Evolutionary conservation across 2,113 vertebrate genomes (phyloP).

Genomic region (Chauna torquata): DNA sequence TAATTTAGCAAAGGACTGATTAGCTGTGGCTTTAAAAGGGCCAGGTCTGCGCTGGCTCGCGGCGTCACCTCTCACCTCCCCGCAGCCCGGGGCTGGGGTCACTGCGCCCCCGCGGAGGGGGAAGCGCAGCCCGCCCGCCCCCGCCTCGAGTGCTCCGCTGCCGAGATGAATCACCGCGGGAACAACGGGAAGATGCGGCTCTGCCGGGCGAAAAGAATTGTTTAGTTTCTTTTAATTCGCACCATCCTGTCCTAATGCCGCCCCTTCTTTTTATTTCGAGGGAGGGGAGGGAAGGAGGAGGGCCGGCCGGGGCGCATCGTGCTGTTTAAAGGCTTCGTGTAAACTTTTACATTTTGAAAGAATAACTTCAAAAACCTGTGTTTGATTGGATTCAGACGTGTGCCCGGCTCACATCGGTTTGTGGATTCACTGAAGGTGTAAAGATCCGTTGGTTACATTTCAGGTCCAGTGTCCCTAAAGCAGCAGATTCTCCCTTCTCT

Average conservation of each 20-base stretch:
- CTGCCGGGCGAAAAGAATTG: not conserved
- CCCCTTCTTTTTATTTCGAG: not conserved
- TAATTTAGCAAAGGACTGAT: constrained; percentile 64
- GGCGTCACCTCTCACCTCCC: constrained; percentile 64
- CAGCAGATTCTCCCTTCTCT: not conserved
- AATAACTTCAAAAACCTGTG: not conserved
- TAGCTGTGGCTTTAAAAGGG: constrained; percentile 65
- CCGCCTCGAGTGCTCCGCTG: not conserved
- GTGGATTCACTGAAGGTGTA: not conserved
- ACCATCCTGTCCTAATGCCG: not conserved
- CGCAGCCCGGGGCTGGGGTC: constrained; percentile 54
- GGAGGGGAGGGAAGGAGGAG: not conserved
- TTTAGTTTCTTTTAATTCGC: not conserved
- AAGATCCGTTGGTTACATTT: not conserved
- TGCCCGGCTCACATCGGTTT: not conserved
- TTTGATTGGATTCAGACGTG: not conserved
- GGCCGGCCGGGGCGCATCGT: not conserved
- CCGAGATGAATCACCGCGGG: not conserved
- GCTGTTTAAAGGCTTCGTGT: not conserved
- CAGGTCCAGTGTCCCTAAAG: not conserved
- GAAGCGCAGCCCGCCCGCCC: not conserved
- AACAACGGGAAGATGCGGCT: not conserved
- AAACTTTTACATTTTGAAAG: constrained; percentile 27
- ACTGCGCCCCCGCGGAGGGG: not conserved
- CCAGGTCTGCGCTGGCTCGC: constrained; percentile 47